A percentile compares a stretch with the other conserved stretches of the same genome.
These are phyloP conservation scores for Montipora foliosa DNA, from an alignment of 64 coral and sea anemone species.

Conservation along the genomic window DNA sequence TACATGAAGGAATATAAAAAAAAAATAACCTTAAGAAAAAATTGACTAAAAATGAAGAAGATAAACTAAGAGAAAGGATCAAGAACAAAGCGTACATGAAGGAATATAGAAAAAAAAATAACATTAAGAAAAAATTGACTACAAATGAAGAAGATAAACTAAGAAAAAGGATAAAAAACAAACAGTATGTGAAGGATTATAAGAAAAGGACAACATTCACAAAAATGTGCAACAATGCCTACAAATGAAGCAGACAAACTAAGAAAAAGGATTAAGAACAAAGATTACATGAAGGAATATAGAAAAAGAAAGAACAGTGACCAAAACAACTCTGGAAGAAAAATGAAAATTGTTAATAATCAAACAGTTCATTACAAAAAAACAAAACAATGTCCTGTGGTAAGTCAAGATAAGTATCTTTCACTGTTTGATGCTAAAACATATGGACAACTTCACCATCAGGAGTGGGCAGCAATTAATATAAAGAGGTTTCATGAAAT, in stretches of 20 bases:
- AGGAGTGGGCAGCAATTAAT: too few species aligned
- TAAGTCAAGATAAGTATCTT: too few species aligned
- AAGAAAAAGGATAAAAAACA: not conserved
- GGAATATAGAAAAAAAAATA: too few species aligned
- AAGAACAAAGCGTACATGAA: too few species aligned
- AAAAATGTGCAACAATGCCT: not conserved
- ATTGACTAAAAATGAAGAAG: slow-evolving; percentile 2
- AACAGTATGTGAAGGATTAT: too few species aligned
- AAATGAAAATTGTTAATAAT: slow-evolving; percentile 21
- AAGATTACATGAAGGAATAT: slow-evolving; percentile 65
- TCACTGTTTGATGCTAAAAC: too few species aligned
- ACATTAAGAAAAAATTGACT: not conserved
- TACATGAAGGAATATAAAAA: too few species aligned
- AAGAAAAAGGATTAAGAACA: not conserved
- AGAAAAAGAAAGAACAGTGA: not conserved
- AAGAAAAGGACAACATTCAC: too few species aligned
- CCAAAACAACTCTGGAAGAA: not conserved
- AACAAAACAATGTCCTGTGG: too few species aligned
- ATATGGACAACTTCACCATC: too few species aligned
- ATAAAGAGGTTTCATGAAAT: too few species aligned
- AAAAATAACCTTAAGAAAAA: not conserved
- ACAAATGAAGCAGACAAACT: slow-evolving; percentile 39
- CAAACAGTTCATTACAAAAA: not conserved
- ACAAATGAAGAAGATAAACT: not conserved
- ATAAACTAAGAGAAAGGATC: not conserved